Base-by-base conservation (phyloP, 2,113 vertebrate genomes). In the Lutjanus erythropterus region DNA sequence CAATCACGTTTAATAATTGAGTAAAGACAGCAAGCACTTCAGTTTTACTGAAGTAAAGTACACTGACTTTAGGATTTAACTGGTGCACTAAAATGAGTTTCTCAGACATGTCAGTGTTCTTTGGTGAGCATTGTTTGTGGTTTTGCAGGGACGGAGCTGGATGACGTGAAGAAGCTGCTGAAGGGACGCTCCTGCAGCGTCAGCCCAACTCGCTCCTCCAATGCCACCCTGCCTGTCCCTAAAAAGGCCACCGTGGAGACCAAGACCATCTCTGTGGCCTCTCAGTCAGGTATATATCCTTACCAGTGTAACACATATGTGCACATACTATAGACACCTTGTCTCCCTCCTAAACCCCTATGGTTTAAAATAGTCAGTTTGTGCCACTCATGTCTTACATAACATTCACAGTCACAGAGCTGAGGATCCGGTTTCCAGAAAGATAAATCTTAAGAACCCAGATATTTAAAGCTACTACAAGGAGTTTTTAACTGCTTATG, bases 161-260 rank as follows among this genome's bases (percentile, higher is more conserved):
- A 94, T 11, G 93, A 94, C 2, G 93, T 94, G 47, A 94, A 94
- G 84, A 93, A 93, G 81, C 89, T 94, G 33, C 49, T 94, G 88
- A 93, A 93, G 68, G 93, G 90, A 21, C 92, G 93, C 73, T 92
- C 93, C 53, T 69, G 21, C 88, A 94, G 93, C 7, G 79, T 91
- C 76, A 94, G 92, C 73, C 93, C 93, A 35, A 90, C 91, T 5
- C 92, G 93, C 66, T 89, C 90, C 73, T 91, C 91, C 75, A 81
- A 9, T 7, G 46, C 86, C 83, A 87, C 88, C 2, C 70, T 91
- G 78, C 88, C 89, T 1, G 89, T 88, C 8, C 92, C 93, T 27
- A 92, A 92, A 64, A 91, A 91, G 79, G 53, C 86, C 78, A 68
- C 44, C 0, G 81, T 64, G 55, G 90, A 91, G 67, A 60, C 90